A percentile compares a stretch with the other conserved stretches of the same genome.
These are phyloP conservation scores for Macquaria australasica DNA, from an alignment of 2,113 vertebrate genomes.

Conservation along the genomic window DNA sequence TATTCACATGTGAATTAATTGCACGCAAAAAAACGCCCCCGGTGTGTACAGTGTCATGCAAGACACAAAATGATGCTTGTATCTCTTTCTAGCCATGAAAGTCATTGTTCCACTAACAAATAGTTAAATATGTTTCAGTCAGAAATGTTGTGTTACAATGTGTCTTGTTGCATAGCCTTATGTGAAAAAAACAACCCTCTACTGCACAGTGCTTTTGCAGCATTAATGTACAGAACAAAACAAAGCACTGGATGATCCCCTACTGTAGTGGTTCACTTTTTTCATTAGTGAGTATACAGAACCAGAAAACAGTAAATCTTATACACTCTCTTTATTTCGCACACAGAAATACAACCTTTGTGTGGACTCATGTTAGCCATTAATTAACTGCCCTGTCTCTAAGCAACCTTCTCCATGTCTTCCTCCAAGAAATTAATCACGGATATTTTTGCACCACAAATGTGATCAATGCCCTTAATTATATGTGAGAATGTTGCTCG, in stretches of 20 bases:
- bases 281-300: neutral
- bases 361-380: slow-evolving; percentile 17
- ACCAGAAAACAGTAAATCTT: neutral
- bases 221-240: neutral
- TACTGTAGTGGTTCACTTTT: neutral
- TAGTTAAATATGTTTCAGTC: neutral
- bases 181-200: neutral
- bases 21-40: too few relatives aligned
- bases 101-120: neutral
- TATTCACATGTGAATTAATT: too few relatives aligned
- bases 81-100: neutral
- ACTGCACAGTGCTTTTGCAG: neutral
- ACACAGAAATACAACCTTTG: slow-evolving; percentile 3
- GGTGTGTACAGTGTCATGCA: too few relatives aligned
- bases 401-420: slow-evolving; percentile 40
- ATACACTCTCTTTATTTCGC: neutral
- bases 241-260: neutral
- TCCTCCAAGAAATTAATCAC: slow-evolving; percentile 48
- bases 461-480: slow-evolving; percentile 57
- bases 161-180: neutral
- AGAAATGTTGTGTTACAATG: neutral
- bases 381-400: slow-evolving; percentile 46
- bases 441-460: slow-evolving; percentile 31
- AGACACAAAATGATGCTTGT: too few relatives aligned
- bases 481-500: neutral